phyloP scores from a whole-genome alignment of 2,797 vertebrate species.

The Thamnophis elegans region DNA sequence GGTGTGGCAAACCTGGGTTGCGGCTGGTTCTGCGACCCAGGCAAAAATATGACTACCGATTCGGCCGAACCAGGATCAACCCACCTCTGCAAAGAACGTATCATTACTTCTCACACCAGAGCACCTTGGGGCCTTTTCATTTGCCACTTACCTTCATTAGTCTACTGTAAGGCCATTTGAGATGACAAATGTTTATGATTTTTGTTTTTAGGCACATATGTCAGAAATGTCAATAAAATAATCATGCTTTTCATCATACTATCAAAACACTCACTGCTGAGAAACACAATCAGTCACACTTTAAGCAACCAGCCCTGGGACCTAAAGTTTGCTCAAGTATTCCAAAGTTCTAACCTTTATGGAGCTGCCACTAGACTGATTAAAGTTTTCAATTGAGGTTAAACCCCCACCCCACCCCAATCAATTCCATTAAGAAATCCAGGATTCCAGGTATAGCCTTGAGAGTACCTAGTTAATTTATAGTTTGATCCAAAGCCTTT shows the following conservation, averaged over 20 bases:
- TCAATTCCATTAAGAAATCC: not conserved
- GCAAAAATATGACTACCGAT: no score
- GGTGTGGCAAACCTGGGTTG: no score
- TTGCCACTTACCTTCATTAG: not conserved
- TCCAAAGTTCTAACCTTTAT: not conserved
- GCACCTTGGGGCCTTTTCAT: no score
- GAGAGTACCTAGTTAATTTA: not conserved
- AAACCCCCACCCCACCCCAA: no score
- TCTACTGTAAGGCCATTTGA: not conserved
- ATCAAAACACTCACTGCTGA: not conserved
- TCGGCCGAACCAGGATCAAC: no score
- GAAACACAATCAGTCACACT: not conserved
- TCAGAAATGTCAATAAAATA: not conserved
- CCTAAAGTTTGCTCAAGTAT: not conserved
- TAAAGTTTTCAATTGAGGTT: not conserved
- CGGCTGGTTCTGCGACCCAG: no score
- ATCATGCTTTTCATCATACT: not conserved
- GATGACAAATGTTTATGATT: not conserved
- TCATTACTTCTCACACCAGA: not conserved
- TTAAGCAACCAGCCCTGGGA: not conserved
- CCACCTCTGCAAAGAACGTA: not conserved
- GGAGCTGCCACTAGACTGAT: not conserved
- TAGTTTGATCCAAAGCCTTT: not conserved
- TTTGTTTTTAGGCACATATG: not conserved
- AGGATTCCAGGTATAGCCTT: not conserved